Percentiles rank a stretch among this genome's conserved stretches.
Evolutionary conservation across 2,888 invertebrate species (phyloP).

Genomic region (Drosophila glabriapex): DNA sequence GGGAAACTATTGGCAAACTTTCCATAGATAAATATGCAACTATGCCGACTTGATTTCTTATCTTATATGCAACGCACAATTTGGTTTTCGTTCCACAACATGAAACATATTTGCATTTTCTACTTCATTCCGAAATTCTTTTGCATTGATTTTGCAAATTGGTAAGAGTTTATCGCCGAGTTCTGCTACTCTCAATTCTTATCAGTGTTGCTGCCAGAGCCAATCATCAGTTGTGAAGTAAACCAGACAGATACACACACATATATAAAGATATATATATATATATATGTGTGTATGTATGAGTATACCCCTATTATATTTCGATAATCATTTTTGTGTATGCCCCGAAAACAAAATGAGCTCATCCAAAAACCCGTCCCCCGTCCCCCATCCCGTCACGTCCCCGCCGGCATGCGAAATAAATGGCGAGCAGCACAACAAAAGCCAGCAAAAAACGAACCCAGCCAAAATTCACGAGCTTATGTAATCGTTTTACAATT

Average conservation of each 20-base stretch:
- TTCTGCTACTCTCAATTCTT: background rate
- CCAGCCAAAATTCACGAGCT: slow-evolving; percentile 47
- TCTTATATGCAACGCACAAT: background rate
- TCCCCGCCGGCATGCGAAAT: slow-evolving; percentile 23
- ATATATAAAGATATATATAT: background rate
- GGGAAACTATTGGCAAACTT: background rate
- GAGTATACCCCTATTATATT: slow-evolving; percentile 44
- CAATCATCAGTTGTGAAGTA: background rate
- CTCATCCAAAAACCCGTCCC: slow-evolving; percentile 53
- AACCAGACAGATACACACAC: background rate
- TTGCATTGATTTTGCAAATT: background rate
- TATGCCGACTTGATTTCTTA: background rate
- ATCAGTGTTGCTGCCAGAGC: background rate
- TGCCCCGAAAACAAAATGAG: slow-evolving; percentile 68
- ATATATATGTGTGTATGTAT: background rate
- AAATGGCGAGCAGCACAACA: slow-evolving; percentile 14
- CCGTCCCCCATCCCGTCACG: background rate
- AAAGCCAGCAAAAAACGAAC: slow-evolving; percentile 4
- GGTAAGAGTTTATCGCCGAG: background rate
- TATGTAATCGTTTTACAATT: slow-evolving; percentile 70
- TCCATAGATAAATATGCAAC: background rate
- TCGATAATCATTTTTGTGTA: slow-evolving; percentile 44
- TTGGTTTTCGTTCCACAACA: background rate
- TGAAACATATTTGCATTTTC: background rate
- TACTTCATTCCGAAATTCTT: background rate